Evolutionary conservation across 92 coral and sea anemone species (phyloP).

Genomic region (Parazoanthus atlanticus): DNA sequence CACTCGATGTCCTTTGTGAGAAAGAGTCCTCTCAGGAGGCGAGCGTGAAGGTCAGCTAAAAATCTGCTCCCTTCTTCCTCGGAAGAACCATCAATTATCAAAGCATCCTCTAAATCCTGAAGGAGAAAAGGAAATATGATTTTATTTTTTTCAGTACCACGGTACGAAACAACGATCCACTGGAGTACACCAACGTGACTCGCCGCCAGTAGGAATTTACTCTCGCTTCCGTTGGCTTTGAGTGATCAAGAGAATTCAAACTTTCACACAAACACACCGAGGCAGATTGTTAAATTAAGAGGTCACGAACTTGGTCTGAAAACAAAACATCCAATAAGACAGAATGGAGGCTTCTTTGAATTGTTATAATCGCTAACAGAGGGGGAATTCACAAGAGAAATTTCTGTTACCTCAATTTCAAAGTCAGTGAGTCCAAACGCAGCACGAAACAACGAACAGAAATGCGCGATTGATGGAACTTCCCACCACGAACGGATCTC

Average conservation of each 20-base stretch:
- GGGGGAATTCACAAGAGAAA: conserved; percentile 13
- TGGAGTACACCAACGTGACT: conserved; percentile 39
- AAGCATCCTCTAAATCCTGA: conserved; percentile 97
- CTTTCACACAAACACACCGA: conserved; percentile 38
- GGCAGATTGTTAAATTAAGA: background rate
- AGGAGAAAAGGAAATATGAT: conserved; percentile 49
- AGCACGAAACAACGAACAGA: conserved; percentile 98
- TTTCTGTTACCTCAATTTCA: conserved; percentile 92
- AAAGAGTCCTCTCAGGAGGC: conserved; percentile 87
- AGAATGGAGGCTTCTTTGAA: conserved; percentile 24
- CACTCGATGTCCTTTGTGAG: conserved; percentile 91
- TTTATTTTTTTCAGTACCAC: conserved; percentile 6
- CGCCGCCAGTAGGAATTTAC: conserved; percentile 42
- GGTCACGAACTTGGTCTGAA: conserved; percentile 42
- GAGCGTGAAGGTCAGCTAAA: conserved; percentile 94
- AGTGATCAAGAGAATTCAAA: conserved; percentile 61
- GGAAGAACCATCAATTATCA: conserved; percentile 85
- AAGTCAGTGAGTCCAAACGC: conserved; percentile 99
- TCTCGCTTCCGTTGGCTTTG: conserved; percentile 38
- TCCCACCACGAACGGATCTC: conserved; percentile 99
- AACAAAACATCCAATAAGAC: conserved; percentile 17
- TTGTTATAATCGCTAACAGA: conserved; percentile 6
- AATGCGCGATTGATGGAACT: conserved; percentile 98
- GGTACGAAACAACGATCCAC: conserved; percentile 29
- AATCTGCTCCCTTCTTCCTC: conserved; percentile 90